Conservation (phyloP, 2,888 invertebrate genomes). For the Chromoteleia sp. region DNA sequence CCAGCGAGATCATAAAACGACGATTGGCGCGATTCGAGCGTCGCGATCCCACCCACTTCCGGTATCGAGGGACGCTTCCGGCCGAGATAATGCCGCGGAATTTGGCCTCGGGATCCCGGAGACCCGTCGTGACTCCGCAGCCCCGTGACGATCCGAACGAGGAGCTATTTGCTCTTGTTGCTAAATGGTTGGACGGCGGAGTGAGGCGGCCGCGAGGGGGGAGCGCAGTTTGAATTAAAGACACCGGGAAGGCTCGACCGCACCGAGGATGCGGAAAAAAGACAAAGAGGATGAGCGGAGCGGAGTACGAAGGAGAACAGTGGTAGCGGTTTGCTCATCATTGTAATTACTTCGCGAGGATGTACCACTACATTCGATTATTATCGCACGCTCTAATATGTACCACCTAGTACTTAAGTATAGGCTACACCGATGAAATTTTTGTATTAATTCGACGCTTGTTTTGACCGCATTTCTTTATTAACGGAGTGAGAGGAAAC, state of each 20-base stretch:
- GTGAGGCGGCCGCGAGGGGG: neutral
- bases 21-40: conserved; percentile 46
- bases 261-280: conserved; percentile 50
- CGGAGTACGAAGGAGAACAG: conserved; percentile 74
- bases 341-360: conserved; percentile 84
- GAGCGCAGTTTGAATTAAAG: conserved; percentile 41
- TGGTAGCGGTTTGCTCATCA: conserved; percentile 83
- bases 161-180: conserved; percentile 82
- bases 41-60: conserved; percentile 66
- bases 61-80: conserved; percentile 80
- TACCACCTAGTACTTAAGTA: conserved; percentile 82
- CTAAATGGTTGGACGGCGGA: conserved; percentile 71
- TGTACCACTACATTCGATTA: conserved; percentile 84
- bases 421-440: conserved; percentile 73
- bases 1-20: conserved; percentile 40
- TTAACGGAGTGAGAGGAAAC: conserved; percentile 1
- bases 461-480: conserved; percentile 45
- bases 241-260: conserved; percentile 28
- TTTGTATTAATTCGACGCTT: conserved; percentile 50
- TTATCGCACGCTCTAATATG: conserved; percentile 83
- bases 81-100: conserved; percentile 78
- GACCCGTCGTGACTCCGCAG: conserved; percentile 80
- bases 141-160: conserved; percentile 82
- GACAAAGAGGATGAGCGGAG: conserved; percentile 54
- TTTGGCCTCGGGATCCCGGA: conserved; percentile 74